Evolutionary conservation across 2,888 invertebrate species (phyloP), one percentile per base, ranked within the genome.

Genomic region (Trichogramma dendrolimi): DNA sequence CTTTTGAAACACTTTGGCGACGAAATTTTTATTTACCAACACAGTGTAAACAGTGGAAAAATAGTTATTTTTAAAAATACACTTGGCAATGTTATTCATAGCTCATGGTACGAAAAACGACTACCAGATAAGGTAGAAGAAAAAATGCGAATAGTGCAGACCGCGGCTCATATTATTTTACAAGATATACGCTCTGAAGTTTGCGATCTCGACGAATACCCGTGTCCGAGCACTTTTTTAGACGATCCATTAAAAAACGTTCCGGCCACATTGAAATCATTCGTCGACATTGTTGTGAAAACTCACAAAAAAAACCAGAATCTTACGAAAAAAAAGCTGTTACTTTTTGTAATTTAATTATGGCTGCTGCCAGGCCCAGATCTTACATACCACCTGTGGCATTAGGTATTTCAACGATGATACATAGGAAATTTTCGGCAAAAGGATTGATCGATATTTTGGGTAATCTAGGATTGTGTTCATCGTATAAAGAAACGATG

Each of bases 371-470:
- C 4, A 4, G 55, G 10, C 61, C 61, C 5, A 51, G 0, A 38
- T 57, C 61, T 5, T 61, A 57, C 38, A 39, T 57, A 8, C 52
- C 57, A 8, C 38, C 57, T 3, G 39, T 61, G 44, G 52, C 46
- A 57, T 43, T 61, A 6, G 51, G 49, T 14, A 8, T 39, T 7
- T 50, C 57, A 44, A 8, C 57, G 4, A 57, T 55, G 11, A 52
- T 61, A 7, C 61, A 61, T 61, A 41, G 55, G 4, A 61, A 61
- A 51, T 40, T 41, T 38, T 55, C 47, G 40, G 56, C 61, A 5
- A 61, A 57, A 53, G 10, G 46, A 10, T 8, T 59, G 4, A 59
- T 53, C 5, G 10, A 42, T 47, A 6, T 53, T 10, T 39, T 54
- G 27, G 46, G 41, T 53, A 6, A 38, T 11, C n/a, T 59, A 10